phyloP scores from a whole-genome alignment of 2,888 invertebrate genomes.

The Oscheius sp. region DNA sequence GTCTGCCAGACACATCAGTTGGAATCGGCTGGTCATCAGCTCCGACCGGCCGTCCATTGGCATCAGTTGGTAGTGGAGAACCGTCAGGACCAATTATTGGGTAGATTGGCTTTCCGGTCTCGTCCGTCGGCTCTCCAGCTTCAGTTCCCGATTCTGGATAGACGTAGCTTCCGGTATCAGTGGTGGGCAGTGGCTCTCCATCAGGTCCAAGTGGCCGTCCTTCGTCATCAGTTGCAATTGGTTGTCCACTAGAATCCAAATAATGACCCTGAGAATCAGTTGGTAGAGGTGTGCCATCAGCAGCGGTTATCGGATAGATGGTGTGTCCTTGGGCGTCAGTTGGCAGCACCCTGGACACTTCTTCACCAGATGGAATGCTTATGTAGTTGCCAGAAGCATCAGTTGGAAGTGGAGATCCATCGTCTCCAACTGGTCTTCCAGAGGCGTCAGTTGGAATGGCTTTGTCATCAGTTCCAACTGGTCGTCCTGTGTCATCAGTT shows the following conservation, averaged over 20 bases:
- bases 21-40: constrained; percentile 46
- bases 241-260: constrained; percentile 56
- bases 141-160: constrained; percentile 46
- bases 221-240: constrained; percentile 50
- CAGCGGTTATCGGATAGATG: constrained; percentile 39
- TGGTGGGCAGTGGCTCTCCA: constrained; percentile 53
- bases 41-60: constrained; percentile 45
- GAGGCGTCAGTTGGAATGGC: constrained; percentile 40
- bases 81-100: constrained; percentile 51
- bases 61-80: constrained; percentile 51
- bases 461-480: constrained; percentile 37
- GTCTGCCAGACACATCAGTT: constrained; percentile 53
- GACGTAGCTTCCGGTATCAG: constrained; percentile 63
- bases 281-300: constrained; percentile 43
- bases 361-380: constrained; percentile 40
- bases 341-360: constrained; percentile 39
- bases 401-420: constrained; percentile 55
- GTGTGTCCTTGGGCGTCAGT: constrained; percentile 49
- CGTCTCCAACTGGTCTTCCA: constrained; percentile 45
- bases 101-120: constrained; percentile 38
- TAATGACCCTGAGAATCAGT: constrained; percentile 26
- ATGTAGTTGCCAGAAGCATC: constrained; percentile 45
- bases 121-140: constrained; percentile 44
- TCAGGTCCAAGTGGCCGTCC: constrained; percentile 59
- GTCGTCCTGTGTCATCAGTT: constrained; percentile 46